These are phyloP conservation scores for Myotis planiceps DNA, from an alignment of 2,797 vertebrate species.

Conservation along the genomic window DNA sequence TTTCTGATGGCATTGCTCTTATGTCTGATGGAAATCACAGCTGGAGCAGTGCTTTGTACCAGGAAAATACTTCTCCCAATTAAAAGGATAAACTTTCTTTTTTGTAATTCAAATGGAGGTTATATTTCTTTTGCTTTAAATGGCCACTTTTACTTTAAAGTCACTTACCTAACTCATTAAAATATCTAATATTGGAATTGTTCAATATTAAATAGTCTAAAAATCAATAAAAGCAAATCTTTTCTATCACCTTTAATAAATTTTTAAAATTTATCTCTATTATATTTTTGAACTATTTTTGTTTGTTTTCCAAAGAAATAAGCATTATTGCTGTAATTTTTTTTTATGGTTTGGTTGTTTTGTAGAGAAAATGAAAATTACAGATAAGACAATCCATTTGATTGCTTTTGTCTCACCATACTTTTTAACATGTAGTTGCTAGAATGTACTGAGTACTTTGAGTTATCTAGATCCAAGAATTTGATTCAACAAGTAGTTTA, in stretches of 20 bases:
- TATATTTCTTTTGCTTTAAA: conserved; percentile 43
- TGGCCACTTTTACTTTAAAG: neutral
- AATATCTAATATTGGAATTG: conserved; percentile 12
- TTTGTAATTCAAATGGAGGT: neutral
- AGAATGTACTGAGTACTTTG: neutral
- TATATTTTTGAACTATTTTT: conserved; percentile 1
- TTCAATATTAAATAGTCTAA: neutral
- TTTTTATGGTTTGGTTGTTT: conserved; percentile 32
- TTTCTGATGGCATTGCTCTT: neutral
- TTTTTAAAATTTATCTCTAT: neutral
- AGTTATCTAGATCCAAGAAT: neutral
- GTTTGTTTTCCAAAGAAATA: conserved; percentile 20
- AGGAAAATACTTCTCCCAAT: neutral
- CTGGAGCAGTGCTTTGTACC: neutral
- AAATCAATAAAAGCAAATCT: neutral
- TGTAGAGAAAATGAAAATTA: neutral
- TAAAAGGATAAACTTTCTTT: neutral
- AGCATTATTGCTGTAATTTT: neutral
- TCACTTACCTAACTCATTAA: neutral
- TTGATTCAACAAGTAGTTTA: conserved; percentile 15
- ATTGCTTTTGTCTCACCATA: neutral
- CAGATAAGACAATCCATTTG: neutral
- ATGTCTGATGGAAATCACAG: neutral
- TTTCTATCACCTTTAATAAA: neutral
- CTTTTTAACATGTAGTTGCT: neutral